These are phyloP conservation scores for Pelusios castaneus DNA, from an alignment of 2,113 vertebrate genomes.

Conservation along the genomic window DNA sequence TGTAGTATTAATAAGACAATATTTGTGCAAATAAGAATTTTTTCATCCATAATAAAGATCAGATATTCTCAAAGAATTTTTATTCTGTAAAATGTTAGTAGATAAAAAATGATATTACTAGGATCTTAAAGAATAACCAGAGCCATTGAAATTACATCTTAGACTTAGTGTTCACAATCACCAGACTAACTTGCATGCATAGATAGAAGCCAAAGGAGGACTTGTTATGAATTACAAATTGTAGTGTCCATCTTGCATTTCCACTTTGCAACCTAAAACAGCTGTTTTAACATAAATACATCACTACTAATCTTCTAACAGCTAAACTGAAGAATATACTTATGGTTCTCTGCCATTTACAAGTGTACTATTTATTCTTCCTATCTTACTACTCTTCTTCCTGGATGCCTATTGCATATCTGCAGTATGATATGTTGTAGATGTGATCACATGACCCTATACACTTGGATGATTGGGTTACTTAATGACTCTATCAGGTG, in stretches of 20 bases:
- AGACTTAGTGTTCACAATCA: background rate
- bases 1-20: background rate
- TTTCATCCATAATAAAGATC: fast-evolving
- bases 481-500: background rate
- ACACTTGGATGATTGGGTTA: background rate
- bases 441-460: background rate
- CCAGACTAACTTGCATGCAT: background rate
- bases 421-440: slow-evolving; percentile 66
- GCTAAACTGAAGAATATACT: fast-evolving
- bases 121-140: fast-evolving
- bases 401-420: background rate
- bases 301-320: fast-evolving
- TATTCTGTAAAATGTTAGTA: background rate
- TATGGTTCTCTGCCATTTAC: background rate
- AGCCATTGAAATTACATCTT: background rate
- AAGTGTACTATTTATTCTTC: background rate
- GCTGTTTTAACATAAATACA: fast-evolving
- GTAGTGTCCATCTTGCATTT: fast-evolving
- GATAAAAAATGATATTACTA: background rate
- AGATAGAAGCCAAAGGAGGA: background rate
- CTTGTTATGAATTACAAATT: fast-evolving
- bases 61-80: background rate
- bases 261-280: fast-evolving
- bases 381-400: background rate
- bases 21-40: background rate